These are phyloP conservation scores for Petaurus breviceps DNA, from an alignment of 2,113 vertebrate genomes.

Conservation along the genomic window DNA sequence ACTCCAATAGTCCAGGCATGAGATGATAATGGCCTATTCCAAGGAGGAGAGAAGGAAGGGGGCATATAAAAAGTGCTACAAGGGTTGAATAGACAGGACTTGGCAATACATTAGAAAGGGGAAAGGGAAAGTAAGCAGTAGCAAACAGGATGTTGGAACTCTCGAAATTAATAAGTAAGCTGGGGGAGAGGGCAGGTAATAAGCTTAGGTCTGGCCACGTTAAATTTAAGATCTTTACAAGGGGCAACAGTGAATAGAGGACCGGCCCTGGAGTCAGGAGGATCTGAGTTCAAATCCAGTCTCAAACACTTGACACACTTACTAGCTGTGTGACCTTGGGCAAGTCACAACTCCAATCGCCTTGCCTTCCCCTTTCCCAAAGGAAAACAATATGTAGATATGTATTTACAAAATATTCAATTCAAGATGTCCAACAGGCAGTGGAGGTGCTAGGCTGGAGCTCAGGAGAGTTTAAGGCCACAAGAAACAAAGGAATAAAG, in stretches of 20 bases:
- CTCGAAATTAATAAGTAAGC: not conserved
- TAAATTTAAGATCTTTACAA: not conserved
- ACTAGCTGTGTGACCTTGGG: too few relatives aligned
- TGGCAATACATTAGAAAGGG: too few relatives aligned
- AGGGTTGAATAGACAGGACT: not conserved
- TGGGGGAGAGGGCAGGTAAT: not conserved
- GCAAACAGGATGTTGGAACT: not conserved
- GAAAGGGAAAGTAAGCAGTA: not conserved
- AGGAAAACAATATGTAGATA: too few relatives aligned
- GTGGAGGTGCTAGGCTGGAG: not conserved
- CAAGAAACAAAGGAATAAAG: not conserved
- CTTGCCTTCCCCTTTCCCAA: too few relatives aligned
- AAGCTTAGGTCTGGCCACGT: not conserved
- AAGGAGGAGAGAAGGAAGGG: too few relatives aligned
- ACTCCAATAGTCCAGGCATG: not conserved
- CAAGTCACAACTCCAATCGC: too few relatives aligned
- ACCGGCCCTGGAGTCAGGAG: too few relatives aligned
- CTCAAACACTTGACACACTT: too few relatives aligned
- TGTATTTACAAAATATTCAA: not conserved
- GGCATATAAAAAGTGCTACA: not conserved
- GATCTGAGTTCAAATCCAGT: too few relatives aligned
- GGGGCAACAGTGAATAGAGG: too few relatives aligned
- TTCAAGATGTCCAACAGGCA: not conserved
- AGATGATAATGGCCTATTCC: too few relatives aligned
- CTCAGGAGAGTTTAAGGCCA: not conserved